Evolutionary conservation across 92 coral and sea anemone species (phyloP).

Genomic region (Blastomussa wellsi): DNA sequence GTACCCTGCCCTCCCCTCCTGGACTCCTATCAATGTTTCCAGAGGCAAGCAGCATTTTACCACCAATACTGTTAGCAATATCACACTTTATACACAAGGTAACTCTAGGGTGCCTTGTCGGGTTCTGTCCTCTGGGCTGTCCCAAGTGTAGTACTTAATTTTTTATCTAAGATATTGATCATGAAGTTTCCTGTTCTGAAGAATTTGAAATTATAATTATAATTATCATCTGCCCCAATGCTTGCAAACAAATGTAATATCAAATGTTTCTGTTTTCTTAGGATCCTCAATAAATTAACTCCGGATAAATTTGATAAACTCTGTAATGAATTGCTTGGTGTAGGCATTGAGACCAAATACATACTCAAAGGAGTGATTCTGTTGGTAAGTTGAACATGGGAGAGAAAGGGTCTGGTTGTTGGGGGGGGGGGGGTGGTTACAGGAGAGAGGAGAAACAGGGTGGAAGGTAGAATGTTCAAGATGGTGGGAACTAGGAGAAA

Average conservation of each 20-base stretch:
- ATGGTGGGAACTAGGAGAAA: no score
- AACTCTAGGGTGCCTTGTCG: no score
- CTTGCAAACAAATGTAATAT: background rate
- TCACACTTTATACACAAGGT: no score
- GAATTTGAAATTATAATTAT: background rate
- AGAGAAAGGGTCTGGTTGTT: no score
- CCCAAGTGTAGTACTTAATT: no score
- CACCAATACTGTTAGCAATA: no score
- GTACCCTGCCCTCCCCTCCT: no score
- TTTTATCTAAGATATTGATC: no score
- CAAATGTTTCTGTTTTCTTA: constrained; percentile 12
- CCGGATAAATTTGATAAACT: constrained; percentile 98
- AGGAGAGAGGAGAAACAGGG: no score
- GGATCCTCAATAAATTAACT: constrained; percentile 97
- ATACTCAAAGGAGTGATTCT: constrained; percentile 95
- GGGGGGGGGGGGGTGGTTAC: no score
- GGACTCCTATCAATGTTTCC: background rate
- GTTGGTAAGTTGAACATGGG: constrained; percentile 70
- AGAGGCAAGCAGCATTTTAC: background rate
- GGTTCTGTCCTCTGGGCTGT: no score
- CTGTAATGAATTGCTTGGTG: constrained; percentile 80
- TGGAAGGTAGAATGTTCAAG: no score
- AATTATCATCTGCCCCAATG: background rate
- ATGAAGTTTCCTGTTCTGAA: background rate
- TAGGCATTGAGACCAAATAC: constrained; percentile 94